phyloP scores from a whole-genome alignment of 1,140 invertebrate genomes.

The Lamellibrachia luymesi region DNA sequence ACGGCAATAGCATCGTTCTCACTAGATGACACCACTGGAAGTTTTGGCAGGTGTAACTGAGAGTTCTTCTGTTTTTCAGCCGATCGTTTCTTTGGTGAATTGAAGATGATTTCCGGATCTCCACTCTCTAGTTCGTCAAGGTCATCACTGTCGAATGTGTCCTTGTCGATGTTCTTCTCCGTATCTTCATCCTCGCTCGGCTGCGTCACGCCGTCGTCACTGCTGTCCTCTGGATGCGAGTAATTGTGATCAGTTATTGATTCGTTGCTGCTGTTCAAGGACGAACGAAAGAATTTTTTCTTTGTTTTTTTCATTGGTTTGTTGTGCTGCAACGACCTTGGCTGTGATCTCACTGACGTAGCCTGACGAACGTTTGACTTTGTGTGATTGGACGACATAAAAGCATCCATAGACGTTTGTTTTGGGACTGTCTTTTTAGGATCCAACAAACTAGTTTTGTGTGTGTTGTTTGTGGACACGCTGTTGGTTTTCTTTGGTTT shows the following conservation, averaged over 20 bases:
- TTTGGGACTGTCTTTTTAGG: not conserved
- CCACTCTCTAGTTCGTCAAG: not conserved
- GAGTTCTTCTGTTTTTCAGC: not conserved
- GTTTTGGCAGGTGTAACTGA: not conserved
- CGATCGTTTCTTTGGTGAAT: not conserved
- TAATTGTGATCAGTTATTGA: not conserved
- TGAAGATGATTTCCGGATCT: not conserved
- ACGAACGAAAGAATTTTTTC: not conserved
- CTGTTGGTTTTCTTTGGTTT: not conserved
- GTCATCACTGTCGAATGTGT: not conserved
- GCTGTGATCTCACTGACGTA: not conserved
- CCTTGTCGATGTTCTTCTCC: not conserved
- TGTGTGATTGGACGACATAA: not conserved
- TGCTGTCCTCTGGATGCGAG: not conserved
- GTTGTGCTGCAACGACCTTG: not conserved
- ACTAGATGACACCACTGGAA: not conserved
- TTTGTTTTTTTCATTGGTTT: not conserved
- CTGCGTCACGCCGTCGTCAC: not conserved
- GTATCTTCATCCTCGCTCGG: not conserved
- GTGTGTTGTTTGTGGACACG: not conserved
- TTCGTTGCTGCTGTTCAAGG: not conserved
- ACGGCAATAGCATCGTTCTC: not conserved
- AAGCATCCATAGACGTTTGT: not conserved
- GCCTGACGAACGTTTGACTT: not conserved
- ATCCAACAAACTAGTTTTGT: not conserved